phyloP scores from a whole-genome alignment of 2,888 invertebrate genomes.

The Drosophila tripunctata region DNA sequence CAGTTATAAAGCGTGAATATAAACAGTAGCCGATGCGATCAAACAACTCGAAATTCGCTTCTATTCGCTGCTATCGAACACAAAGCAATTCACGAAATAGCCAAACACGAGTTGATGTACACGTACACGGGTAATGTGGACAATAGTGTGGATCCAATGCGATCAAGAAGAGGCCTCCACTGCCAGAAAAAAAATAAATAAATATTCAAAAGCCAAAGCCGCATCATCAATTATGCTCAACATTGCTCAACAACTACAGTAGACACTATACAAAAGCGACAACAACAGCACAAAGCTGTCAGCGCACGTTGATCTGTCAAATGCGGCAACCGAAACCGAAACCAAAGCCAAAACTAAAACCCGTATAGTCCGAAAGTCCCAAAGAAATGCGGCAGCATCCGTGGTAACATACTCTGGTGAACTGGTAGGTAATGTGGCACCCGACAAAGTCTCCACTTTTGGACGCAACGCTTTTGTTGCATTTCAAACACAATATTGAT shows the following conservation, averaged over 20 bases:
- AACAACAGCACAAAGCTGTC: slow-evolving; percentile 70
- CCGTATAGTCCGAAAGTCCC: not conserved
- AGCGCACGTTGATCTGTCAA: slow-evolving; percentile 80
- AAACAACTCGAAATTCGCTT: slow-evolving; percentile 50
- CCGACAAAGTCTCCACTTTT: slow-evolving; percentile 51
- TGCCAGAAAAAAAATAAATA: slow-evolving; percentile 22
- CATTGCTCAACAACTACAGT: slow-evolving; percentile 56
- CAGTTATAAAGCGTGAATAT: slow-evolving; percentile 66
- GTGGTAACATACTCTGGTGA: slow-evolving; percentile 28
- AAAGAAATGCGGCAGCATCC: slow-evolving; percentile 65
- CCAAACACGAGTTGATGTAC: not conserved
- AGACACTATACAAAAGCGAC: slow-evolving; percentile 1
- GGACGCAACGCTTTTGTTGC: slow-evolving; percentile 72
- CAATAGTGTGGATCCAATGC: slow-evolving; percentile 68
- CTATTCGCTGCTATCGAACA: slow-evolving; percentile 39
- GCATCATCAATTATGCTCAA: slow-evolving; percentile 80
- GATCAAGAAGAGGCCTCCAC: slow-evolving; percentile 65
- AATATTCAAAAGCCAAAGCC: slow-evolving; percentile 69
- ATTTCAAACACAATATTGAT: slow-evolving; percentile 77
- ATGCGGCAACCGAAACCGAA: slow-evolving; percentile 63
- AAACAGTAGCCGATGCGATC: slow-evolving; percentile 72
- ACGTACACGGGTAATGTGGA: slow-evolving; percentile 7
- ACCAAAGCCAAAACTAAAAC: slow-evolving; percentile 36
- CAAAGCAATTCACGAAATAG: slow-evolving; percentile 25
- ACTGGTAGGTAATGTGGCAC: slow-evolving; percentile 17